These are phyloP conservation scores for Rhysida immarginata DNA, from an alignment of 1,140 invertebrate genomes.

Conservation along the genomic window DNA sequence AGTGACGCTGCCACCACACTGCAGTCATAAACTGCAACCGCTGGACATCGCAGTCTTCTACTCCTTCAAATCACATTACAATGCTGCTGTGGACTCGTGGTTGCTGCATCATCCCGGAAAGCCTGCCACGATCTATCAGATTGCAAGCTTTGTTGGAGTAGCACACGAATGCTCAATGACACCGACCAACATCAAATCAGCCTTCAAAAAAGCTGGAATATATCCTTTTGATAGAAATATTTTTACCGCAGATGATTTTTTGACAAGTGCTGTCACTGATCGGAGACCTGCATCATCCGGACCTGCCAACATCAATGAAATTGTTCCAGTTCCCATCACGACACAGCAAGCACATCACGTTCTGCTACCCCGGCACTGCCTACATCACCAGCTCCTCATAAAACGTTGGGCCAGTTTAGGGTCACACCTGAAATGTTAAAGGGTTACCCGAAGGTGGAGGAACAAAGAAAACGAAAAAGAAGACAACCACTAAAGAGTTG, in stretches of 20 bases:
- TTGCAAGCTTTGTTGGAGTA: neutral
- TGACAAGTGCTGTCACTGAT: neutral
- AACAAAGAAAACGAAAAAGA: no score
- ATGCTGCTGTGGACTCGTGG: constrained; percentile 4
- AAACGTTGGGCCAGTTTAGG: no score
- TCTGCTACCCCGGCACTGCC: no score
- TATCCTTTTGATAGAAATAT: neutral
- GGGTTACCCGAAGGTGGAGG: no score
- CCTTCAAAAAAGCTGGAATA: neutral
- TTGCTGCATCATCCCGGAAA: neutral
- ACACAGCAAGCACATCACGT: no score
- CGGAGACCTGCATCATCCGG: no score
- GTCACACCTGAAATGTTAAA: no score
- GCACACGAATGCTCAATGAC: neutral
- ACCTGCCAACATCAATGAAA: no score
- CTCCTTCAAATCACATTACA: constrained; percentile 16
- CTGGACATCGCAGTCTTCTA: constrained; percentile 18
- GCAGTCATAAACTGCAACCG: constrained; percentile 19
- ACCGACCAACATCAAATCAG: neutral
- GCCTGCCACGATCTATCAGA: neutral
- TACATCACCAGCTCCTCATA: no score
- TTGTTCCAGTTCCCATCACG: no score
- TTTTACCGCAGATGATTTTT: neutral
- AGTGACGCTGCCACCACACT: constrained; percentile 18
- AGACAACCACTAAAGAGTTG: no score